Base-by-base conservation (phyloP, 2,797 vertebrate species). In the Lagodon rhomboides region DNA sequence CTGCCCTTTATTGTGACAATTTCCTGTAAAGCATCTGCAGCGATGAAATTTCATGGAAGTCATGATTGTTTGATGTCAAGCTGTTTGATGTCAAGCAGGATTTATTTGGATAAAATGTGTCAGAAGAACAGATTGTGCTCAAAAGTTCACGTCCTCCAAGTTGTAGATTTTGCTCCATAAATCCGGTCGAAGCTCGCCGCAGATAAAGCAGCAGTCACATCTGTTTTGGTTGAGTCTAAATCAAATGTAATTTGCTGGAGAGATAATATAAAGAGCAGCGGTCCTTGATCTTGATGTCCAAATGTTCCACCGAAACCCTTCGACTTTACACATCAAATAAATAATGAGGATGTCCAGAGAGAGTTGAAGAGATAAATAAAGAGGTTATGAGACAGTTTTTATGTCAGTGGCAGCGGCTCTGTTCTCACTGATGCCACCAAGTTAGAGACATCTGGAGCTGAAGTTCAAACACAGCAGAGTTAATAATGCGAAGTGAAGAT, bases 51-150 rank as follows among this genome's bases (percentile, higher is more conserved):
- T 68, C 49, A 49, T 54, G 46, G 46, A 66, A 79, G 65, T 79
- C 66, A 34, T 1, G 70, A 74, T 66, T 83, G 86, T 87, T 89
- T 84, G 84, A 91, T 87, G 86, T 86, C 67, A 66, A 61, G 72
- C 64, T 64, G 82, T 87, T 87, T 91, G 83, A 90, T 86, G 88
- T 89, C 83, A 80, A 47, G 58, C 64, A 56, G 78, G 82, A 91
- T 90, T 91, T 82, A 87, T 92, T 92, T 82, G 73, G 74, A 90
- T 79, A 73, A 89, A 90, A 89, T 70, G 89, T 90, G 86, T 90
- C 87, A 80, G 81, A 84, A 83, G 83, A 91, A 83, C 78, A 84
- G 79, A 88, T 77, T 77, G 79, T 15, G 70, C 80, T 85, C 80
- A 74, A 77, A 38, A 90, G 81, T 90, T 91, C 83, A 72, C 38